Conservation (phyloP, 2,113 vertebrate species). For the Passerina amoena region DNA sequence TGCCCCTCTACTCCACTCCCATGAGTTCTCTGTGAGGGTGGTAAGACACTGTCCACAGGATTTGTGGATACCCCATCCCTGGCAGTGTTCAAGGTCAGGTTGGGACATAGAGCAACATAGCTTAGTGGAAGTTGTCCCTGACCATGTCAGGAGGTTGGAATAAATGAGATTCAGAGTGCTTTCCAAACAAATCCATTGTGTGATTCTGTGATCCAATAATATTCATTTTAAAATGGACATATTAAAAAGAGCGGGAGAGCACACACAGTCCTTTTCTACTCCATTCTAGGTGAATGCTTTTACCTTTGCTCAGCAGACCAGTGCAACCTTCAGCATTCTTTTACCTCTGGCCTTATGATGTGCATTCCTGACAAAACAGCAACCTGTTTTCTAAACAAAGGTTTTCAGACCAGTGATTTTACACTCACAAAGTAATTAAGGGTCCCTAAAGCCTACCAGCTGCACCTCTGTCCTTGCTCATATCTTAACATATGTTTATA, state of each 20-base stretch:
- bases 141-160: too few relatives aligned
- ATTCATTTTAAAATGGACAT: not conserved
- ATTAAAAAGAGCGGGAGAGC: not conserved
- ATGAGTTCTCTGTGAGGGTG: not conserved
- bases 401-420: not conserved
- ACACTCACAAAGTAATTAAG: not conserved
- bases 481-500: not conserved
- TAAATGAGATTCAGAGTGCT: not conserved
- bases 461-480: not conserved
- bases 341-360: not conserved
- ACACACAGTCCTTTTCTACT: not conserved
- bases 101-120: not conserved
- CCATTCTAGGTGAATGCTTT: not conserved
- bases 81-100: not conserved
- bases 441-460: not conserved
- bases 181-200: not conserved
- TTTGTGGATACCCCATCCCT: not conserved
- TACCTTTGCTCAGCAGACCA: not conserved
- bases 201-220: not conserved
- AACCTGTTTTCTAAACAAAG: not conserved
- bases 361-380: not conserved
- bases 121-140: not conserved
- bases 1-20: not conserved
- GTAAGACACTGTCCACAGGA: not conserved
- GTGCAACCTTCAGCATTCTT: not conserved